Evolutionary conservation across 2,113 vertebrate species (phyloP), one percentile per base, ranked within the genome.

Genomic region (Tetraodon nigroviridis): DNA sequence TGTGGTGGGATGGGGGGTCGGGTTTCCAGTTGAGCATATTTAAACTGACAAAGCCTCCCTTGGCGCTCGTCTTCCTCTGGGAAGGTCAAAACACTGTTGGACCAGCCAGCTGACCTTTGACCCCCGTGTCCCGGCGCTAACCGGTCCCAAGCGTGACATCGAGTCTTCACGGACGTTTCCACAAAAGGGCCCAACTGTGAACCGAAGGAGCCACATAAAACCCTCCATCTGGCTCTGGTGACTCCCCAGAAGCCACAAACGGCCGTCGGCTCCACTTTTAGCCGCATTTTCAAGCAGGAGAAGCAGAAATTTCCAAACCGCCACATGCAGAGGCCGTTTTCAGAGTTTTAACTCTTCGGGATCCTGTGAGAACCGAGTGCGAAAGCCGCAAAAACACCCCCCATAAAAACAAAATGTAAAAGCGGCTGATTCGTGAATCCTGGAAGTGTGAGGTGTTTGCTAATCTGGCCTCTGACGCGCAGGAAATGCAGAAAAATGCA

Each of bases 31-130:
- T 55, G 18, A 22, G 18, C 61, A 41, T 55, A 48, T 78, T 58
- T 58, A 46, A 48, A 49, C 24, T 47, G 40, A 75, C 54, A 62
- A 74, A 80, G 67, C 55, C 50, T 58, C 62, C 58, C 41, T n/a
- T 44, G 64, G 17, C 7, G 37, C 62, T 66, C 59, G 1, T 73
- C 75, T 27, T 55, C 58, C 37, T 32, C 3, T 1, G 42, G 51
- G 29, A 52, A 65, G 58, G 64, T 69, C 73, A 29, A 13, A 22
- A n/a, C 32, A 21, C 46, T 42, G 57, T 44, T 44, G 42, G 53
- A 64, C 62, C 65, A n/a, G 4, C 48, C 17, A 55, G 19, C 61
- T 40, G 68, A 78, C 69, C 73, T 64, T 66, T 20, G 27, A 56
- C 67, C 61, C 12, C 12, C 0, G 15, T 20, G n/a, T 63, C 37